Evolutionary conservation across 37 sponge, comb jelly and placozoan genomes (phyloP).

Genomic region (Eunapius fragilis): DNA sequence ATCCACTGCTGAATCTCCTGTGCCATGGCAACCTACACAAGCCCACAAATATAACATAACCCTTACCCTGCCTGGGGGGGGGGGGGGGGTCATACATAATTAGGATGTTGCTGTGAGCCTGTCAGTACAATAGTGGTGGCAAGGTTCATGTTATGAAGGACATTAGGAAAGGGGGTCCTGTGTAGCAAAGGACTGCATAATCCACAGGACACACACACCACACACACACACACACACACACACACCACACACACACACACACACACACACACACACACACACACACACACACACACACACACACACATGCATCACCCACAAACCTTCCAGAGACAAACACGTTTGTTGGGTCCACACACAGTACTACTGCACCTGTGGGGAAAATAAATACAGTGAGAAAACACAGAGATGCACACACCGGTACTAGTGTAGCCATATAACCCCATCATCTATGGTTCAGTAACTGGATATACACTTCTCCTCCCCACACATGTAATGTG

Average conservation of each 20-base stretch:
- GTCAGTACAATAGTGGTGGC: not conserved
- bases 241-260: too few species aligned
- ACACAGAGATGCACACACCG: too few species aligned
- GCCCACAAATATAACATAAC: not conserved
- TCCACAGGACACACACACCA: too few species aligned
- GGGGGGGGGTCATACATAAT: not conserved
- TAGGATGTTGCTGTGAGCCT: not conserved
- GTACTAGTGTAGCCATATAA: too few species aligned
- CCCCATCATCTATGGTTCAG: not conserved
- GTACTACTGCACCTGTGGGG: not conserved
- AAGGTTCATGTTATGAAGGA: not conserved
- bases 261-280: too few species aligned
- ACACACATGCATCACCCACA: not conserved
- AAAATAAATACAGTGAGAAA: not conserved
- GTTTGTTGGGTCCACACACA: not conserved
- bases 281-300: too few species aligned
- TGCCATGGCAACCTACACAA: not conserved
- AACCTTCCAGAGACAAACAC: not conserved
- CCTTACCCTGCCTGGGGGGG: too few species aligned
- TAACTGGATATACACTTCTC: too few species aligned
- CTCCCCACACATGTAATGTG: too few species aligned
- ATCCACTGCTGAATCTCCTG: not conserved
- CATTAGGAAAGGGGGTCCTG: not conserved
- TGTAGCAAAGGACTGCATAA: not conserved
- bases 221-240: too few species aligned